Evolutionary conservation across 23 tunicate species (phyloP).

Genomic region (Trididemnum miniatum): DNA sequence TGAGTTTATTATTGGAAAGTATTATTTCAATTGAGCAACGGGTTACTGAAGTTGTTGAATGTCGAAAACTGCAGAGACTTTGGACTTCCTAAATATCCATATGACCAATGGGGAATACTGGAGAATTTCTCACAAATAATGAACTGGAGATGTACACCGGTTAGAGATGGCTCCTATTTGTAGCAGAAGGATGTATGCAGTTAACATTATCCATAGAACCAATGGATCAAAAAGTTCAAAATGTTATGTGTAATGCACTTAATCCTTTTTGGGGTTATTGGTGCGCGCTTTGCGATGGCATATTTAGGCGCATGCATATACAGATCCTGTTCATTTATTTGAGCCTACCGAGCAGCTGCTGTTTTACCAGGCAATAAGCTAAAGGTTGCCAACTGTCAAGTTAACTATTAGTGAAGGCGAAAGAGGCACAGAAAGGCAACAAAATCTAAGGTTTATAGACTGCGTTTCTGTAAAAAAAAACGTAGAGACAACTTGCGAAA

Average conservation of each 20-base stretch:
- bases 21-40: too few relatives aligned
- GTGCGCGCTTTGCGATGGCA: slow-evolving; percentile 65
- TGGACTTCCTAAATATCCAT: slow-evolving; percentile 85
- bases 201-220: slow-evolving; percentile 82
- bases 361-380: slow-evolving; percentile 48
- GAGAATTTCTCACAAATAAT: slow-evolving; percentile 52
- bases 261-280: slow-evolving; percentile 40
- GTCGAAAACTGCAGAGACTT: too few relatives aligned
- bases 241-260: slow-evolving; percentile 41
- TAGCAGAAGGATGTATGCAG: slow-evolving; percentile 66
- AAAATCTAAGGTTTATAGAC: slow-evolving; percentile 57
- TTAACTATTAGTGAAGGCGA: background rate
- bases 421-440: slow-evolving; percentile 79
- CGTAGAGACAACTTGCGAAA: too few relatives aligned
- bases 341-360: slow-evolving; percentile 63
- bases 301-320: slow-evolving; percentile 65
- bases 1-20: too few relatives aligned
- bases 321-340: slow-evolving; percentile 55
- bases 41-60: too few relatives aligned
- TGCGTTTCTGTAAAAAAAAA: too few relatives aligned
- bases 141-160: slow-evolving; percentile 60
- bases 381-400: slow-evolving; percentile 40
- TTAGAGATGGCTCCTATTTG: slow-evolving; percentile 73
- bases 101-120: slow-evolving; percentile 48
- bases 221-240: slow-evolving; percentile 68